Conservation (phyloP, 2,888 invertebrate genomes). For the Cantharis rustica region DNA sequence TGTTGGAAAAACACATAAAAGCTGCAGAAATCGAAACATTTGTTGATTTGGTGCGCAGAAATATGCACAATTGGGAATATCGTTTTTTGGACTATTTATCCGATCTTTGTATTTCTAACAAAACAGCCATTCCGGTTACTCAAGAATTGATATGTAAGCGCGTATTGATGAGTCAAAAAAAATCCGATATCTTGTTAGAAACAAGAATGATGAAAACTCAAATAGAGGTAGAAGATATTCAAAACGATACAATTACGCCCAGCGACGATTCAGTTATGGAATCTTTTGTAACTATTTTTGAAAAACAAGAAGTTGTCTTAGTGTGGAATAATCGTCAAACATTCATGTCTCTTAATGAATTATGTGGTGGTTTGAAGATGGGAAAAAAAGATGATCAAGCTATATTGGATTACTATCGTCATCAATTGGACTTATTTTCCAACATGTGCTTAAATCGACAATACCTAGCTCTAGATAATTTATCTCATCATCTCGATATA, state of each 20-base stretch:
- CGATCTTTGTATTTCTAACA: conserved; percentile 97
- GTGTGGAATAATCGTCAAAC: conserved; percentile 81
- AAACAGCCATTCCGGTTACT: conserved; percentile 94
- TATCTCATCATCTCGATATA: conserved; percentile 90
- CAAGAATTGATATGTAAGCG: conserved; percentile 99
- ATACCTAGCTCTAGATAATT: conserved; percentile 88
- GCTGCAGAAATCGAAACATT: conserved; percentile 98
- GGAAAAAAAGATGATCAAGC: conserved; percentile 73
- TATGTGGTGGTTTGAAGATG: conserved; percentile 74
- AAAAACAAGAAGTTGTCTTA: conserved; percentile 81
- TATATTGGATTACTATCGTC: conserved; percentile 92
- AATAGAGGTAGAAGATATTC: conserved; percentile 69
- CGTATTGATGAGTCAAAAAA: conserved; percentile 84
- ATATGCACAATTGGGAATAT: conserved; percentile 92
- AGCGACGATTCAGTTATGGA: conserved; percentile 56
- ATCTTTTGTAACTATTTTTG: conserved; percentile 56
- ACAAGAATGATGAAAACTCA: conserved; percentile 78
- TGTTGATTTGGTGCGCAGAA: conserved; percentile 94
- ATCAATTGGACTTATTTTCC: conserved; percentile 96
- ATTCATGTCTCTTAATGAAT: conserved; percentile 76
- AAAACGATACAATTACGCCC: conserved; percentile 52
- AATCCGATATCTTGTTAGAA: conserved; percentile 94
- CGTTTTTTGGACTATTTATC: conserved; percentile 97
- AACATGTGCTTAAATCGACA: conserved; percentile 99
- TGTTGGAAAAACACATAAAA: conserved; percentile 97